Conservation (phyloP, 2,888 invertebrate species). For the Dryobota labecula region DNA sequence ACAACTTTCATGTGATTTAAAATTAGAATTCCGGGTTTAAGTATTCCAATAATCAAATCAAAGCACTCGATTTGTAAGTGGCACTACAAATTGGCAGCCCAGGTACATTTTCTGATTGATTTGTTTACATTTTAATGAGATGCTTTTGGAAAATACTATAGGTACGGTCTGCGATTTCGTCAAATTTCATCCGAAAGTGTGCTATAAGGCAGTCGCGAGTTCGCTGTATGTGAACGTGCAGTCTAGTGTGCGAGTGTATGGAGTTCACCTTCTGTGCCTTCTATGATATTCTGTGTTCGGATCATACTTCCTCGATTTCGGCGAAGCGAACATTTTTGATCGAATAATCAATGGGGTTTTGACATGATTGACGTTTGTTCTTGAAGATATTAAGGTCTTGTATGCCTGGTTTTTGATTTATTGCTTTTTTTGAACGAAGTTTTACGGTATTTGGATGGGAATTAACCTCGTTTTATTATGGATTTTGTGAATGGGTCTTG, state of each 20-base stretch:
- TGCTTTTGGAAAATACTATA: neutral
- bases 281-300: neutral
- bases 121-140: neutral
- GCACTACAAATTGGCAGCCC: neutral
- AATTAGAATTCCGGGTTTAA: neutral
- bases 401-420: conserved; percentile 15
- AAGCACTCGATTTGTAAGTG: neutral
- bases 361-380: conserved; percentile 28
- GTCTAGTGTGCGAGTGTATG: neutral
- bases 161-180: neutral
- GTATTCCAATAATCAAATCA: neutral
- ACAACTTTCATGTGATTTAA: neutral
- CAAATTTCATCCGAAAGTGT: neutral
- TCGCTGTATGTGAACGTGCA: neutral
- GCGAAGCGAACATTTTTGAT: conserved; percentile 25
- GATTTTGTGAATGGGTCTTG: conserved; percentile 4
- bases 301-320: conserved; percentile 16
- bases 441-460: conserved; percentile 32
- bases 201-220: neutral
- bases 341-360: conserved; percentile 35
- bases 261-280: neutral
- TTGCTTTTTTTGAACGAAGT: conserved; percentile 2
- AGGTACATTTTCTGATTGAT: neutral
- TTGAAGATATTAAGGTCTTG: conserved; percentile 9
- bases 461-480: conserved; percentile 13